Evolutionary conservation across 2,113 vertebrate genomes (phyloP), one percentile per base, ranked within the genome.

Genomic region (Fulica atra): DNA sequence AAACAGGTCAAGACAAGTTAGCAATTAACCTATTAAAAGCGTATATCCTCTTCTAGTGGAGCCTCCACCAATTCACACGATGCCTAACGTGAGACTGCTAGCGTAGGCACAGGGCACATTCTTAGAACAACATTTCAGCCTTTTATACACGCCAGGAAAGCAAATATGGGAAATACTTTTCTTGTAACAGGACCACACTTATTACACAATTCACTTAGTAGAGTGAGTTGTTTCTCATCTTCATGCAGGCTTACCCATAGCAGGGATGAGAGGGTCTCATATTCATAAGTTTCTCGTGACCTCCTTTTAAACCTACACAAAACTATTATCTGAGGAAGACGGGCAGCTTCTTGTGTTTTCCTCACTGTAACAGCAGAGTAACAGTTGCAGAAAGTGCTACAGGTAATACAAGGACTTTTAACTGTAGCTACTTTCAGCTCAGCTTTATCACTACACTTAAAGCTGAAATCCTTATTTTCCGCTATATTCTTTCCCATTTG

Each of bases 1-100:
- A 97, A 97, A 98, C 98, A 98, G 97, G 98, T 98, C 94, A 97
- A 96, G 94, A 97, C 98, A 98, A 96, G 98, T 94, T 96, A 69
- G 95, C 86, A 98, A 98, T 98, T 98, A 98, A 85, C 95, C 94
- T 97, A 94, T 97, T 97, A 98, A 96, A 95, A 98, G 94, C 91
- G 98, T 48, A 95, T 84, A 95, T 65, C 97, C 96, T 91, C 92
- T 97, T 71, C 87, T 66, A 70, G 48, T 12, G 46, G 84, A 97
- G 89, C 78, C 84, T 89, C 84, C 66, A 93, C 63, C 63, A 86
- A 59, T 29, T 82, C 88, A 71, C 92, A 83, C 87, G 87, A 93
- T 63, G 54, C 29, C 70, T 71, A 93, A 92, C 46, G 7, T 35
- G 54, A 88, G 87, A 88, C 53, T 92, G 92, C 95, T 54, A 80